These are phyloP conservation scores for Caenorhabditis elegans DNA, from an alignment of 1,140 invertebrate genomes.

Conservation along the genomic window WBcel235 BX284603.4:6947001-6947500, in stretches of 20 bases:
- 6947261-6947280: background rate
- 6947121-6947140: background rate
- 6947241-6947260: slow-evolving; percentile 10
- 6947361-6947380: background rate
- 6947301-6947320: background rate
- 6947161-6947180: too few relatives aligned
- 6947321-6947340: background rate
- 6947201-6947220: background rate
- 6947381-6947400: background rate
- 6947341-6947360: background rate
- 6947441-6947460: background rate
- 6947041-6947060: background rate
- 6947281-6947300: background rate
- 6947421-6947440: background rate
- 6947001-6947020: background rate
- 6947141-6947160: too few relatives aligned
- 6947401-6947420: background rate
- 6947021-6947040: background rate
- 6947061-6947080: slow-evolving; percentile 16
- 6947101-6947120: slow-evolving; percentile 1
- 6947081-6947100: background rate
- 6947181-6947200: slow-evolving; percentile 1
- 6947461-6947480: slow-evolving; percentile 2
- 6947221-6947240: background rate
- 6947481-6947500: background rate